Base-by-base conservation (phyloP, 2,797 vertebrate species). In the Borostomias antarcticus region DNA sequence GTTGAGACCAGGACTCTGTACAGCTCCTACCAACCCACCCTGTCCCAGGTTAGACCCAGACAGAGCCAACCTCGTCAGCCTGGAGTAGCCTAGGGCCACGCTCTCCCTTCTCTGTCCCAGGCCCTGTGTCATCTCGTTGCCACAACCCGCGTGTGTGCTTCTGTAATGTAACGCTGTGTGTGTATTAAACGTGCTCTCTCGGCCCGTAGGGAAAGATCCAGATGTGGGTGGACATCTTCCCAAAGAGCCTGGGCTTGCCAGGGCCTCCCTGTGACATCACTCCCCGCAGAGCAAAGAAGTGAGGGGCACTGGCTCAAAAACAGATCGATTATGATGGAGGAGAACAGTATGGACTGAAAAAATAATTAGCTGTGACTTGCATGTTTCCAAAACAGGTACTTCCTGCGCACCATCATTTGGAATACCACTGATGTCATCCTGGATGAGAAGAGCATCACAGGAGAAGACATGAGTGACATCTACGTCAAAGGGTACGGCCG, bases 151-250 rank as follows among this genome's bases (percentile, higher is more conserved):
- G n/a, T n/a, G n/a, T n/a, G n/a, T n/a, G n/a, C n/a, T n/a, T n/a
- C n/a, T n/a, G n/a, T n/a, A n/a, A n/a, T n/a, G n/a, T n/a, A n/a
- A n/a, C n/a, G n/a, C n/a, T n/a, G n/a, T n/a, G n/a, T n/a, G n/a
- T n/a, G n/a, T n/a, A n/a, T n/a, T n/a, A n/a, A n/a, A n/a, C n/a
- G n/a, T n/a, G n/a, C n/a, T n/a, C n/a, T 60, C 57, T 10, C 35
- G 33, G 72, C 69, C 48, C 79, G 10, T 78, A 99, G 98, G 96
- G 98, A 61, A 90, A 85, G 75, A 91, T 99, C 78, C 95, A 99
- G 82, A 96, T 98, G 95, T 99, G 97, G 98, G 95, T 99, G 0
- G 98, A 99, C 83, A 76, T 98, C 77, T 98, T 98, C 71, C 96
- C 98, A 28, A 99, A 98, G 89, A 94, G 82, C 70, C 84, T 96